Evolutionary conservation across 2,797 vertebrate species (phyloP).

Genomic region (Myripristis murdjan): DNA sequence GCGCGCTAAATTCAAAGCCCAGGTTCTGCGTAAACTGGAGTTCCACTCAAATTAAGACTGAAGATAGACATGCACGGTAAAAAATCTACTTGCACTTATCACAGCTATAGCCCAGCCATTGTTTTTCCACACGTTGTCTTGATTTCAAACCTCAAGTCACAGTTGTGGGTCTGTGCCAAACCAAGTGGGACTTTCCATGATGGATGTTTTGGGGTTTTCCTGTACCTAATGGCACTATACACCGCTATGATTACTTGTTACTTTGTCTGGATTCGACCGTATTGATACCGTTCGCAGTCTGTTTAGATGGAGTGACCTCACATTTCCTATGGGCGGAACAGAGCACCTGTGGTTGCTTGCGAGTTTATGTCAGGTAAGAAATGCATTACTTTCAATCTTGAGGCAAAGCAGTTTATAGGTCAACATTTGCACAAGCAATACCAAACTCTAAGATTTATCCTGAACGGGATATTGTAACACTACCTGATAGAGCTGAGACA

Average conservation of each 20-base stretch:
- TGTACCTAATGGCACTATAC: conserved; percentile 8
- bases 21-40: conserved; percentile 21
- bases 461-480: neutral
- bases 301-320: conserved; percentile 54
- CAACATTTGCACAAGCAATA: too few species aligned
- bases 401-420: neutral
- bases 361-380: conserved; percentile 79
- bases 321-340: conserved; percentile 62
- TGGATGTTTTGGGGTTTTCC: conserved; percentile 47
- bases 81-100: neutral
- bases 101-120: too few species aligned
- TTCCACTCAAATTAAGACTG: neutral
- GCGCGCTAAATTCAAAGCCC: conserved; percentile 78
- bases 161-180: conserved; percentile 49
- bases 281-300: conserved; percentile 18
- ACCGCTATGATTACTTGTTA: conserved; percentile 1
- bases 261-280: conserved; percentile 15
- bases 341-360: conserved; percentile 67
- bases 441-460: neutral
- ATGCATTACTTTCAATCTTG: neutral
- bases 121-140: neutral
- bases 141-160: neutral
- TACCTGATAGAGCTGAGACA: too few species aligned
- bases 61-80: neutral
- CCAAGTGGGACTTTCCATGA: conserved; percentile 71